phyloP scores from a whole-genome alignment of 2,113 vertebrate genomes.

The Neolamprologus cancellatus region DNA sequence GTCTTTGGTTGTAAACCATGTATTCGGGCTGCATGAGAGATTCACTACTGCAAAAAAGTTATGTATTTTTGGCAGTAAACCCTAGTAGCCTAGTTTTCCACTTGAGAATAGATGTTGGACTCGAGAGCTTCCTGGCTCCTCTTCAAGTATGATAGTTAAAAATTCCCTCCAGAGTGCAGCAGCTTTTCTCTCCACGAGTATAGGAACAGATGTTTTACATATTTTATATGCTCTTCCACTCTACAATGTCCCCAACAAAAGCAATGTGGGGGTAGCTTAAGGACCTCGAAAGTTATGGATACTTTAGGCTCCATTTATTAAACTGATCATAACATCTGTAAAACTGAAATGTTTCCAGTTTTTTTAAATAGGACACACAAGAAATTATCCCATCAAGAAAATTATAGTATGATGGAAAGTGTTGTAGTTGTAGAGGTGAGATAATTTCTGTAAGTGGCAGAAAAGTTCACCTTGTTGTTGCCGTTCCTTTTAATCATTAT shows the following conservation, averaged over 20 bases:
- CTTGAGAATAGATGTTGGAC: slow-evolving; percentile 20
- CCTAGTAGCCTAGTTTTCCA: slow-evolving; percentile 28
- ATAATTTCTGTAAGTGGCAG: neutral
- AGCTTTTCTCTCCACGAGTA: neutral
- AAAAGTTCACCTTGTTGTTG: neutral
- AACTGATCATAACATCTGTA: neutral
- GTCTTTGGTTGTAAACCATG: slow-evolving; percentile 17
- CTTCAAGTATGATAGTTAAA: slow-evolving; percentile 31
- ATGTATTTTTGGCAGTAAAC: slow-evolving; percentile 33
- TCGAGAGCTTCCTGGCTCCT: slow-evolving; percentile 28
- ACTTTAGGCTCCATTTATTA: neutral
- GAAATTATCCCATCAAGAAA: neutral
- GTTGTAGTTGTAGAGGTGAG: neutral
- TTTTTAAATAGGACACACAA: neutral
- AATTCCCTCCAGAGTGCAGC: neutral
- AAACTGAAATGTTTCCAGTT: neutral
- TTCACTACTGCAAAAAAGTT: slow-evolving; percentile 7
- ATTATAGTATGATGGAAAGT: neutral
- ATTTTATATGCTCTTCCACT: neutral
- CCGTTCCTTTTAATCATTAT: neutral
- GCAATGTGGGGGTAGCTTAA: neutral
- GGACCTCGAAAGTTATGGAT: neutral
- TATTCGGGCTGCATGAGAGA: neutral
- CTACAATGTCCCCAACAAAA: neutral
- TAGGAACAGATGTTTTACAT: slow-evolving; percentile 2